Evolutionary conservation across 2,888 invertebrate genomes (phyloP).

Genomic region (Peribatodes rhomboidaria): DNA sequence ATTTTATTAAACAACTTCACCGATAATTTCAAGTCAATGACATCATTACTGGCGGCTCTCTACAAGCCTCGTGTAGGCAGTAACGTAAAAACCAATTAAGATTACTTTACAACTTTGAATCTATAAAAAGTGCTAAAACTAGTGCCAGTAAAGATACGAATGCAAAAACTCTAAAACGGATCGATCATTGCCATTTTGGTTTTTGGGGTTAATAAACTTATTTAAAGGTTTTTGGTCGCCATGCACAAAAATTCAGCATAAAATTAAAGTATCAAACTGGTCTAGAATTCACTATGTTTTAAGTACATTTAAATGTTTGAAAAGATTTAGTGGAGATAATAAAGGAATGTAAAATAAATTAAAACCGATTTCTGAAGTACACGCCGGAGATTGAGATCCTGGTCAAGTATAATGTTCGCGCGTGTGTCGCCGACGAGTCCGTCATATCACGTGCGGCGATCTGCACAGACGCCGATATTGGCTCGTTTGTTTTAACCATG

Average conservation of each 20-base stretch:
- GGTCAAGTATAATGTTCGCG: conserved; percentile 21
- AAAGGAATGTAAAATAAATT: conserved; percentile 21
- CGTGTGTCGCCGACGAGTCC: conserved; percentile 3
- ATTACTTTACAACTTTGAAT: conserved; percentile 7
- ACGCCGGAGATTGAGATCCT: conserved; percentile 17
- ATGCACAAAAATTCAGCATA: neutral
- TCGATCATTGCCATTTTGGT: neutral
- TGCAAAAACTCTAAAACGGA: neutral
- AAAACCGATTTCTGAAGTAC: conserved; percentile 5
- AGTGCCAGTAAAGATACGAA: conserved; percentile 3
- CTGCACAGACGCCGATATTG: conserved; percentile 25
- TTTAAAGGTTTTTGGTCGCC: neutral
- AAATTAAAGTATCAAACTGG: neutral
- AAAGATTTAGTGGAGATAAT: conserved; percentile 7
- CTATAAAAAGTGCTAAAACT: conserved; percentile 17
- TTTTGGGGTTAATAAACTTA: conserved; percentile 9
- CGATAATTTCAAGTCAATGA: neutral
- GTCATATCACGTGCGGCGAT: conserved; percentile 18
- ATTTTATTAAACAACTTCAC: too few relatives aligned
- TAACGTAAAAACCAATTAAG: conserved; percentile 17
- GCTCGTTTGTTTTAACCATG: conserved; percentile 33
- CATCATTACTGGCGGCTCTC: neutral
- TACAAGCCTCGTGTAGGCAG: conserved; percentile 1
- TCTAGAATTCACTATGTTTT: neutral
- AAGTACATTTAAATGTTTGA: neutral